Evolutionary conservation across 2,888 invertebrate genomes (phyloP), one percentile per base, ranked within the genome.

Genomic region (Drosophila subquinaria): DNA sequence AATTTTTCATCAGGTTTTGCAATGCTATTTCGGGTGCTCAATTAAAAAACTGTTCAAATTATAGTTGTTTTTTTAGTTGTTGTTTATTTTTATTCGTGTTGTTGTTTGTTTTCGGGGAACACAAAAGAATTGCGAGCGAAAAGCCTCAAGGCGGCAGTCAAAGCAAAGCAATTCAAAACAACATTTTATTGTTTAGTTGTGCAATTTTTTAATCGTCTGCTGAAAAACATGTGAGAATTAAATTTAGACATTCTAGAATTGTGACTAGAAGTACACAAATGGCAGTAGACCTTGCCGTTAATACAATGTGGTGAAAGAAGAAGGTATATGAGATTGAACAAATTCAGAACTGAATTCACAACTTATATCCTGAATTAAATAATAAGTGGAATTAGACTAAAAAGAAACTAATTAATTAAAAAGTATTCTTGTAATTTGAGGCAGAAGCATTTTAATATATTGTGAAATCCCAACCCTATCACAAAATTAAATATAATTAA

Each of bases 121-220:
- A 84, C 82, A 86, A 83, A 84, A 83, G 87, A 87, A 83, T 84
- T 87, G 77, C 68, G 57, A 15, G 56, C 48, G 48, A 80, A 62
- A 70, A 65, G 71, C 57, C 50, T 55, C 52, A 59, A 62, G 35
- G 53, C 55, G 36, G 36, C 36, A 66, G 55, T 53, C 67, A 45
- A 53, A 15, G 56, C 48, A 45, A 51, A 64, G 43, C 62, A 77
- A 71, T 78, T 76, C 17, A 65, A 70, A 71, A 73, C 69, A 73
- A 77, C 61, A 71, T 71, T 69, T 70, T 73, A 74, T 74, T 73
- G 53, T 78, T 59, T 59, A 67, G 23, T 86, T 86, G 71, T 56
- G 84, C 81, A 84, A 84, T 68, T 64, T 66, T 75, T 79, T 79
- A 87, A 87, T 82, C 61, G 65, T 67, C 61, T 33, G 67, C 13